Conservation (phyloP, 2,888 invertebrate species). For the Nomada goodeniana region DNA sequence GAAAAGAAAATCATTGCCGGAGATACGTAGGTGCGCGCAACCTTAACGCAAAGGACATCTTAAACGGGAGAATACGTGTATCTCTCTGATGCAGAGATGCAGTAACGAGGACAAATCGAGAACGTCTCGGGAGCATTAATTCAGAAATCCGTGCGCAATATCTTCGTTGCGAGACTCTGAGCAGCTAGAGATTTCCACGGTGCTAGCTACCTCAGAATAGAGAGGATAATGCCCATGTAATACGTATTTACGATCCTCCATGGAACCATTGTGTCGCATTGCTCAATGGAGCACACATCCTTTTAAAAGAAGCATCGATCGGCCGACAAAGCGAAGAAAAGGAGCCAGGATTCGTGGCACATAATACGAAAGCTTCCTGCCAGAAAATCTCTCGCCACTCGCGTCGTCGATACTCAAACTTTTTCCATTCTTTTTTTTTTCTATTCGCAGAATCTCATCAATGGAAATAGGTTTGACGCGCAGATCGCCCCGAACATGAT, state of each 20-base stretch:
- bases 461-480: conserved; percentile 22
- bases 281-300: conserved; percentile 53
- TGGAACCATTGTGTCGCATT: conserved; percentile 38
- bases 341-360: not conserved
- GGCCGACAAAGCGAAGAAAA: conserved; percentile 21
- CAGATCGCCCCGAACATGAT: conserved; percentile 8
- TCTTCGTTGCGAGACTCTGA: not conserved
- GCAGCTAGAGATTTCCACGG: conserved; percentile 7
- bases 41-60: too few relatives aligned
- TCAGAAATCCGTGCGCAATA: not conserved
- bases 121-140: not conserved
- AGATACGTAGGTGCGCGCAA: too few relatives aligned
- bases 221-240: conserved; percentile 53
- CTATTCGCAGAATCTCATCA: conserved; percentile 18
- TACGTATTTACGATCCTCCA: conserved; percentile 61
- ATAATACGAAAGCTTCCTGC: conserved; percentile 21
- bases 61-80: not conserved
- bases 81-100: not conserved
- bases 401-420: not conserved
- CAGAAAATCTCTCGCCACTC: not conserved
- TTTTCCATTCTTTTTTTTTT: not conserved
- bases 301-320: conserved; percentile 42
- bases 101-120: not conserved
- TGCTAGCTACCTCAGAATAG: conserved; percentile 27
- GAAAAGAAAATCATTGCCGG: too few relatives aligned